Base-by-base conservation (phyloP, 2,113 vertebrate species). In the Cromileptes altivelis region DNA sequence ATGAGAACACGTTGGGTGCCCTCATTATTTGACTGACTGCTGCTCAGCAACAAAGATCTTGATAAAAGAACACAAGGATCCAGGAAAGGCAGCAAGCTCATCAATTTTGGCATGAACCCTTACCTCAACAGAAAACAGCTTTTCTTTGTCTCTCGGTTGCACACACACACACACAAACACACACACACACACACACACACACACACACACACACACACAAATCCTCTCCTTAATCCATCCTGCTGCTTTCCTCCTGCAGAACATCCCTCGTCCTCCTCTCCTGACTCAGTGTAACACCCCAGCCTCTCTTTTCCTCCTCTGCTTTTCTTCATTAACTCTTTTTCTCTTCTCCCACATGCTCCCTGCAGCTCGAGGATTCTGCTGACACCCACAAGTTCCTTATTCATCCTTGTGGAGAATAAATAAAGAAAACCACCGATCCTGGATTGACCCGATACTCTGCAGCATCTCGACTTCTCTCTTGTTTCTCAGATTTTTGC, bases 191-290 rank as follows among this genome's bases (percentile, higher is more conserved):
- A 25, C 25, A 40, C 56, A 67, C 62, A 42, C 15, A 33, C 56
- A 53, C 42, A 75, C 33, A 37, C 27, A 25, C 25, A 40, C 56
- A 67, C 62, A 42, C 15, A 33, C 56, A 53, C 30, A 57, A 71
- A 84, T 75, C 81, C 88, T 64, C 74, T 50, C 55, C 73, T 63
- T 78, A 86, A 86, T 86, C 87, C 75, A 62, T 19, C 70, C 87
- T 75, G 53, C 84, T 84, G 80, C 64, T 62, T 52, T 21, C 72
- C 10, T 71, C 69, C 69, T 62, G 70, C 82, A 79, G 70, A 80
- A 60, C 80, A 61, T 78, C 72, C 71, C 76, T 72, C 53, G 0
- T 27, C 56, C 63, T 56, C 62, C 63, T 55, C 77, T 78, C 57
- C 68, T 57, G 25, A 60, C 61, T 82, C 71, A 3, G 1, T 49